These are phyloP conservation scores for Tipula vernalis DNA, from an alignment of 2,888 invertebrate genomes.

Conservation along the genomic window DNA sequence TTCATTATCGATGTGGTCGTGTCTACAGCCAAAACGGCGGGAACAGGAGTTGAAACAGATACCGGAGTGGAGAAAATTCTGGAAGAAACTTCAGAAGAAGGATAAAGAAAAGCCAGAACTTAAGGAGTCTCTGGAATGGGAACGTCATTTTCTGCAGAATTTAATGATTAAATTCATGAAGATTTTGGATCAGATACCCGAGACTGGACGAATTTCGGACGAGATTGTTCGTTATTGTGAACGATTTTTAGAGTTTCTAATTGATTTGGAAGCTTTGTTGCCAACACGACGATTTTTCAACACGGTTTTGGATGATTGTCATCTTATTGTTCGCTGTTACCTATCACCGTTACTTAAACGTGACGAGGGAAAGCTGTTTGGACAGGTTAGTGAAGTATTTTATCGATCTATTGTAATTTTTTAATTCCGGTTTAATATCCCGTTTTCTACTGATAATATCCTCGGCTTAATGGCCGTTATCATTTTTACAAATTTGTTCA, in stretches of 20 bases:
- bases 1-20: slow-evolving; percentile 88
- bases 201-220: slow-evolving; percentile 44
- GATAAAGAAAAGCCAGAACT: slow-evolving; percentile 51
- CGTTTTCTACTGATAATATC: too few species aligned
- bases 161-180: slow-evolving; percentile 79
- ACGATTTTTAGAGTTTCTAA: slow-evolving; percentile 87
- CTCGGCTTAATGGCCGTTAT: too few species aligned
- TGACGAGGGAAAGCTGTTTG: slow-evolving; percentile 79
- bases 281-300: slow-evolving; percentile 96
- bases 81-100: slow-evolving; percentile 78
- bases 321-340: slow-evolving; percentile 81
- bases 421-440: not conserved
- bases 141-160: slow-evolving; percentile 68
- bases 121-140: slow-evolving; percentile 63
- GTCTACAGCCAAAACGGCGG: slow-evolving; percentile 68
- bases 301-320: slow-evolving; percentile 87
- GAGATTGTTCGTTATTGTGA: slow-evolving; percentile 72
- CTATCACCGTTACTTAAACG: slow-evolving; percentile 61
- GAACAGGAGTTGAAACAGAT: slow-evolving; percentile 75
- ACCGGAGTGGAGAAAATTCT: slow-evolving; percentile 86
- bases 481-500: too few species aligned
- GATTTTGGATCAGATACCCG: slow-evolving; percentile 61
- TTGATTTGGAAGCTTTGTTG: slow-evolving; percentile 88
- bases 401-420: too few species aligned
- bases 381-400: slow-evolving; percentile 54